Base-by-base conservation (phyloP, 1,140 invertebrate species). In the Radopholus similis region DNA sequence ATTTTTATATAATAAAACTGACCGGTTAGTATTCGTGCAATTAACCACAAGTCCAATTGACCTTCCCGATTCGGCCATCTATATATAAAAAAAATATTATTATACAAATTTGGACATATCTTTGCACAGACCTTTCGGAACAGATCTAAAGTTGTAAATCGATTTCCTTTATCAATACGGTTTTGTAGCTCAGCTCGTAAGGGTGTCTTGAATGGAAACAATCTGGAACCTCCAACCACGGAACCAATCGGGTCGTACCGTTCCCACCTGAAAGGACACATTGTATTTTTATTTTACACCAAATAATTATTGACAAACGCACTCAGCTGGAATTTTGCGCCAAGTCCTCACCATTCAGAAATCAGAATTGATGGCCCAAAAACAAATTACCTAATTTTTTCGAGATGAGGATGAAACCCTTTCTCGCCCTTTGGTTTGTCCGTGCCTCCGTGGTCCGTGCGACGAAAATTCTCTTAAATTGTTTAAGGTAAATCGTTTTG, bases 121-220 rank as follows among this genome's bases (percentile, higher is more conserved):
- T 5, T 28, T 28, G 32, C 23, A 13, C 32, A 30, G 18, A 80
- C 77, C 54, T 62, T 64, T 58, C 73, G 56, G 37, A 68, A 77
- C 13, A 80, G 58, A 40, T 75, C 64, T 26, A 32, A 37, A 23
- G 77, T 66, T 34, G 68, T 77, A 59, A 80, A 80, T 26, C 68
- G 62, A 70, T 80, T 13, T 70, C 55, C 15, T 83, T 82, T 58
- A 84, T 84, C 73, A 86, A 88, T 73, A 85, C 87, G 57, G n/a
- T 23, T 67, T 23, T 42, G 55, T 26, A 88, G 87, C 82, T 90
- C 89, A 83, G 86, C 82, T 75, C 84, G 86, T 13, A 91, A 81
- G n/a, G 90, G 90, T 47, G 90, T 89, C 85, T 90, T 90, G 77
- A 90, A 90, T 32, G 89, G 87, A 71, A 90, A 85, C 59, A 90